These are phyloP conservation scores for Drosophila gaucha DNA, from an alignment of 2,888 invertebrate species.

Conservation along the genomic window DNA sequence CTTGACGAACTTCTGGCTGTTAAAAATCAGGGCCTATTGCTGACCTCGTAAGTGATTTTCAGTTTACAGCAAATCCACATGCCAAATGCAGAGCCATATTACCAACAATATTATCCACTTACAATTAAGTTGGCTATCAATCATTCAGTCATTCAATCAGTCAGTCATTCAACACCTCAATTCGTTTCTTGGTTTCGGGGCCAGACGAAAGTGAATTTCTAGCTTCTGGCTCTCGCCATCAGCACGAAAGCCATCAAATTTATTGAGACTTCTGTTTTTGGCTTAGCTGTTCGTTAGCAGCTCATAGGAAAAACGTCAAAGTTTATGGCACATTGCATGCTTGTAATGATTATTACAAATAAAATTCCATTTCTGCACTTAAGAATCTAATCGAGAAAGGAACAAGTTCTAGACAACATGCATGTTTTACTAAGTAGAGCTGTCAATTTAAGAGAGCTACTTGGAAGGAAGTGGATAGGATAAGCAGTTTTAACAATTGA, in stretches of 20 bases:
- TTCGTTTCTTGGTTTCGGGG: slow-evolving; percentile 70
- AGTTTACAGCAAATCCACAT: slow-evolving; percentile 5
- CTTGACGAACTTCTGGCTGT: slow-evolving; percentile 25
- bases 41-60: slow-evolving; percentile 60
- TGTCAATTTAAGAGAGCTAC: neutral
- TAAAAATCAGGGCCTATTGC: slow-evolving; percentile 54
- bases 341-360: neutral
- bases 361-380: slow-evolving; percentile 13
- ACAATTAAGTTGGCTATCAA: slow-evolving; percentile 22
- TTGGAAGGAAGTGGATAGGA: neutral
- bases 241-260: slow-evolving; percentile 60
- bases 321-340: slow-evolving; percentile 23
- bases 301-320: slow-evolving; percentile 34
- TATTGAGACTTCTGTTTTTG: slow-evolving; percentile 39
- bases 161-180: slow-evolving; percentile 45
- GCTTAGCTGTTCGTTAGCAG: slow-evolving; percentile 30
- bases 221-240: slow-evolving; percentile 36
- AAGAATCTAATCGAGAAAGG: neutral
- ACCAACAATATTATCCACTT: slow-evolving; percentile 36
- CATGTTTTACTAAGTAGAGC: neutral
- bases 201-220: slow-evolving; percentile 71
- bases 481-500: neutral
- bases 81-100: slow-evolving; percentile 62
- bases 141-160: slow-evolving; percentile 3
- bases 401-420: neutral